Conservation (phyloP, 2,113 vertebrate species). For the Cebidichthys violaceus region DNA sequence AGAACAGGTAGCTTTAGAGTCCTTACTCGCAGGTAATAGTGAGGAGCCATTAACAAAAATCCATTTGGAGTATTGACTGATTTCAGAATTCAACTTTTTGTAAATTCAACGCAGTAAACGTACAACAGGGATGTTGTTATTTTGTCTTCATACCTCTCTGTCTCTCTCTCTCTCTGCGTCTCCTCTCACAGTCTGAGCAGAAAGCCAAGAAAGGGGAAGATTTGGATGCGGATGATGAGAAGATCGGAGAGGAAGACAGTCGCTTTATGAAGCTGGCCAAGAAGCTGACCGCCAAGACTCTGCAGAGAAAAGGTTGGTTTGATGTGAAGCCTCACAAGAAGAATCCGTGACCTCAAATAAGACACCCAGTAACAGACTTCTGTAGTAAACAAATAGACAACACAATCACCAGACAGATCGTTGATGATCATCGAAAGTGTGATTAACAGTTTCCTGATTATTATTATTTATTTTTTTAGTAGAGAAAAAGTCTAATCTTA, state of each 20-base stretch:
- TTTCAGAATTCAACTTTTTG: not conserved
- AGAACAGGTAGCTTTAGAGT: slow-evolving; percentile 86
- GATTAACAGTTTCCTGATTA: not conserved
- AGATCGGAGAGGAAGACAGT: slow-evolving; percentile 89
- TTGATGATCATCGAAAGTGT: not conserved
- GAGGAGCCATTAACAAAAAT: not conserved
- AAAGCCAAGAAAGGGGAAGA: slow-evolving; percentile 75
- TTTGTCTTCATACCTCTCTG: not conserved
- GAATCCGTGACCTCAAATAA: not conserved
- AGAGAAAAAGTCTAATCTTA: not conserved
- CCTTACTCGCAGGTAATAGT: not conserved
- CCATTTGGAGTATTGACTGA: not conserved
- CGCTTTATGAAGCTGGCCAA: slow-evolving; percentile 96
- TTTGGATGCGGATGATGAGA: slow-evolving; percentile 83
- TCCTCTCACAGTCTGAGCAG: slow-evolving; percentile 82
- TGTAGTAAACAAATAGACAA: not conserved
- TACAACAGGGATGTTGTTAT: not conserved
- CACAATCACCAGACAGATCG: not conserved
- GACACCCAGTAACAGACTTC: not conserved
- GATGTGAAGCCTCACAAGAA: not conserved
- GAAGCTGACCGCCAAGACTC: slow-evolving; percentile 89
- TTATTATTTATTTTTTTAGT: not conserved
- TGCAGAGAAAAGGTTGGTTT: slow-evolving; percentile 89
- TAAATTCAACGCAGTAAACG: not conserved
- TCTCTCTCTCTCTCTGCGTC: not conserved